Percentiles rank a stretch among this genome's conserved stretches.
These are phyloP conservation scores for Polietes domitor DNA, from an alignment of 2,888 invertebrate species.

Conservation along the genomic window DNA sequence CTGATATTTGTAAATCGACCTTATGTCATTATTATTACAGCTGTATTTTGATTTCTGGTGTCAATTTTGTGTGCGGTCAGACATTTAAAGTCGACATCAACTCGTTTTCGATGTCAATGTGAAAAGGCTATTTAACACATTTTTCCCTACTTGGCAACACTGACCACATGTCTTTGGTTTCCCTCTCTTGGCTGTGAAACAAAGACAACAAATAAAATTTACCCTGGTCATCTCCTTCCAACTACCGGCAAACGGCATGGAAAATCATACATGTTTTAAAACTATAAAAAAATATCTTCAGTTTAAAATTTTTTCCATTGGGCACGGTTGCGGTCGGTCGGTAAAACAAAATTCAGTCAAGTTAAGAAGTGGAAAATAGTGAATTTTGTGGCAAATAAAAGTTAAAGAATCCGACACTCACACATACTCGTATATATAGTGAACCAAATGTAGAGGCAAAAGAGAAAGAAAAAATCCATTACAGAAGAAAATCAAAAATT, in stretches of 20 bases:
- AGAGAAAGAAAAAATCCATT: conserved; percentile 63
- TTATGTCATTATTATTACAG: no score
- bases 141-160: no score
- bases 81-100: no score
- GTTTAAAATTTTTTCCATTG: conserved; percentile 69
- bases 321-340: conserved; percentile 66
- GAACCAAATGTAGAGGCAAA: conserved; percentile 63
- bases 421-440: conserved; percentile 58
- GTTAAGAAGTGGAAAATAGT: conserved; percentile 49
- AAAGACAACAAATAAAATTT: no score
- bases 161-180: no score
- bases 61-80: no score
- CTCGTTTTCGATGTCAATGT: no score
- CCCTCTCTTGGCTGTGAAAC: no score
- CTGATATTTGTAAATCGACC: no score
- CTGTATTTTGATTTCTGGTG: no score
- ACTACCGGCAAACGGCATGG: conserved; percentile 9
- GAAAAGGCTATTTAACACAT: no score
- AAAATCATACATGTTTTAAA: conserved; percentile 54
- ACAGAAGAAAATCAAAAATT: conserved; percentile 37
- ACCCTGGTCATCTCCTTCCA: not conserved
- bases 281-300: conserved; percentile 67
- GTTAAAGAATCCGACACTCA: conserved; percentile 64
- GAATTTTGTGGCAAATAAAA: conserved; percentile 61
- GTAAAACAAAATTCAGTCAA: conserved; percentile 39